Percentiles rank a stretch among this genome's conserved stretches.
phyloP scores from a whole-genome alignment of 2,113 vertebrate genomes.

The Pyrgilauda ruficollis region DNA sequence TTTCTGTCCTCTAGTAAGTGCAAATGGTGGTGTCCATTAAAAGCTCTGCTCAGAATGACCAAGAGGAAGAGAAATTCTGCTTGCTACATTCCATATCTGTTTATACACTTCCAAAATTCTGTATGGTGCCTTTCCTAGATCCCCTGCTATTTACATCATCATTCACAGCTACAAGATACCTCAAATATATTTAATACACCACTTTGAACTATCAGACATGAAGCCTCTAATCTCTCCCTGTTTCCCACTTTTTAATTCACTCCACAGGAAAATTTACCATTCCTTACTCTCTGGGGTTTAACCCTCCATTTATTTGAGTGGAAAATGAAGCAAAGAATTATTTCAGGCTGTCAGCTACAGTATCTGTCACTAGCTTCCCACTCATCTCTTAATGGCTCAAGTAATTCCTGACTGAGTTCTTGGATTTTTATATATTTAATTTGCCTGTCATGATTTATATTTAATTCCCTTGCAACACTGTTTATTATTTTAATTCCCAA shows the following conservation, averaged over 20 bases:
- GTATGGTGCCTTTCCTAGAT: neutral
- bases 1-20: neutral
- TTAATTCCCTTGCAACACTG: neutral
- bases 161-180: neutral
- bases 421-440: neutral
- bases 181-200: neutral
- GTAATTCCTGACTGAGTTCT: neutral
- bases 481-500: neutral
- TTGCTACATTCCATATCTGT: neutral
- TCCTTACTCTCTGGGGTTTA: neutral
- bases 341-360: neutral
- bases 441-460: neutral
- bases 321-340: neutral
- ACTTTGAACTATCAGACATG: neutral
- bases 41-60: neutral
- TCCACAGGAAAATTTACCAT: neutral
- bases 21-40: neutral
- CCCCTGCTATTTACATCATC: neutral
- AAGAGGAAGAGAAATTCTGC: neutral
- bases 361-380: neutral
- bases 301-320: neutral
- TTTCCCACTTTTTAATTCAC: neutral
- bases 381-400: neutral
- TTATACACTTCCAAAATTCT: neutral
- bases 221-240: neutral